Evolutionary conservation across 2,888 invertebrate species (phyloP), one percentile per base, ranked within the genome.

Genomic region (Julus scanicus): DNA sequence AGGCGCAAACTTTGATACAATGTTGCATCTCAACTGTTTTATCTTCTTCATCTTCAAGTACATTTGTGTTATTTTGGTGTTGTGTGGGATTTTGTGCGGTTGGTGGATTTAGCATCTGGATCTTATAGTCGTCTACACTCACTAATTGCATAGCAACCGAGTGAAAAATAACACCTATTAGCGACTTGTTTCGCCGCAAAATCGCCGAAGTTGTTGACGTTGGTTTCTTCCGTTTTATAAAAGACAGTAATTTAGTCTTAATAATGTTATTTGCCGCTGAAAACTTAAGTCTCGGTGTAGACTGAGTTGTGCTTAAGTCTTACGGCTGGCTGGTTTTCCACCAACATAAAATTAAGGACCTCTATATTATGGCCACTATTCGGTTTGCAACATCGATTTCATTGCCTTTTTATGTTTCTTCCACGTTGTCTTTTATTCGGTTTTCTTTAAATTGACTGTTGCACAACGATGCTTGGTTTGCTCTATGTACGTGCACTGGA

Each of bases 161-260:
- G 53, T 53, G 53, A 53, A 53, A 53, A 53, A 53, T 53, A 53
- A 53, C 53, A 53, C 53, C 53, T 53, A 53, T 53, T 53, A 53
- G 53, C 53, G 15, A 15, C 15, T 53, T 11, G 13, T 53, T 53
- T 53, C 13, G 53, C 53, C 53, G 53, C 53, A 53, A 15, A 53
- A 53, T 53, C 53, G 53, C 53, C 15, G 13, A 53, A 53, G 9
- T 53, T 53, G 53, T 53, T 53, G 53, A 53, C 53, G 53, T 53
- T 53, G 53, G 53, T 53, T 53, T 15, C 53, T 53, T 53, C 53
- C 53, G 53, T 5, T 53, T 53, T 53, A 53, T 53, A 53, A 53
- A n/a, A 53, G 53, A 53, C 53, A 53, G 53, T 53, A 53, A 53
- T 53, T 53, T 53, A 53, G 53, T 53, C 53, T 15, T 13, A 53